Evolutionary conservation across 1,140 invertebrate genomes (phyloP).

Genomic region (Rhopalosiphum maidis): DNA sequence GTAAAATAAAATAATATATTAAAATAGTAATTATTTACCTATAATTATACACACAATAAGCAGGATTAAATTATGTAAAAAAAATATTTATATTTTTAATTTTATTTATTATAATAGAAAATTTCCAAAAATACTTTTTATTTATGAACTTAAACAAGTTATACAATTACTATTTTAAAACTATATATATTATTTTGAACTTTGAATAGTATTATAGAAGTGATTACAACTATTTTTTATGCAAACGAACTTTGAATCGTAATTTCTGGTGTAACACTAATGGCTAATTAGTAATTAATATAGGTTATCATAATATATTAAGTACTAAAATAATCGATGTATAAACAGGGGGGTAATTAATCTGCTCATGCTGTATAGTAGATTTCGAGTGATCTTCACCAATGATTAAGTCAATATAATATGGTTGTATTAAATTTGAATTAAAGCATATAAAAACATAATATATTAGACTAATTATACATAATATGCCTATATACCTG

Average conservation of each 20-base stretch:
- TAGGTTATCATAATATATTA: neutral
- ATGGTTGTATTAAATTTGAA: neutral
- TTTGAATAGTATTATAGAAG: neutral
- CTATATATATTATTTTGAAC: neutral
- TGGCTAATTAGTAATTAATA: neutral
- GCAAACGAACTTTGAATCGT: neutral
- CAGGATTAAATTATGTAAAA: no score
- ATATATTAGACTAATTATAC: neutral
- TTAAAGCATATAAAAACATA: neutral
- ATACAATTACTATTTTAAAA: no score
- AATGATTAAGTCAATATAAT: neutral
- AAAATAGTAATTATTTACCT: no score
- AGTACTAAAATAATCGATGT: neutral
- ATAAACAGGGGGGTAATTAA: neutral
- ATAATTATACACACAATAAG: no score
- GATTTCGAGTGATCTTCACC: neutral
- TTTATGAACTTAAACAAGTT: no score
- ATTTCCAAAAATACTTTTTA: no score
- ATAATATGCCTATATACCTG: no score
- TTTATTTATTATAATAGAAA: no score
- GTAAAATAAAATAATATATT: no score
- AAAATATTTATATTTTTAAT: no score
- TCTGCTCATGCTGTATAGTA: neutral
- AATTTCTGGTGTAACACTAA: neutral
- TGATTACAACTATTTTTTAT: neutral